phyloP scores from a whole-genome alignment of 2,888 invertebrate species.

The Platycheirus rosarum region DNA sequence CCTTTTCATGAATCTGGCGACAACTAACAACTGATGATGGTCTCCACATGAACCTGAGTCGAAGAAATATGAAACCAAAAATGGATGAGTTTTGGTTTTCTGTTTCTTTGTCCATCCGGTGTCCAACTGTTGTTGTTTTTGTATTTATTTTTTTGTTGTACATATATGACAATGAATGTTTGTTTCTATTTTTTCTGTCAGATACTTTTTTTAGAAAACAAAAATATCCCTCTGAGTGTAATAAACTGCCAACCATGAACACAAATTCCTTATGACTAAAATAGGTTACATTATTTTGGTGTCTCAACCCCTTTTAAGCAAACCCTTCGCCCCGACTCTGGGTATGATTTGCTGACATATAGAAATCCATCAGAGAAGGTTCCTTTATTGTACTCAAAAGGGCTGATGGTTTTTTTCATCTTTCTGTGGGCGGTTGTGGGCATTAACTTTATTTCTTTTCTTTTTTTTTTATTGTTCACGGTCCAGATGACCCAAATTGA shows the following conservation, averaged over 20 bases:
- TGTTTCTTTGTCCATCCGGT: slow-evolving; percentile 25
- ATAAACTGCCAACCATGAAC: slow-evolving; percentile 37
- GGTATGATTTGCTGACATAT: slow-evolving; percentile 54
- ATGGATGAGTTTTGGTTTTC: slow-evolving; percentile 1
- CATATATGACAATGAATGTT: slow-evolving; percentile 23
- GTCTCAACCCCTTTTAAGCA: neutral
- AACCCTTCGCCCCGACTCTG: slow-evolving; percentile 1
- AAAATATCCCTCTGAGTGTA: neutral
- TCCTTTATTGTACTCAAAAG: too few relatives aligned
- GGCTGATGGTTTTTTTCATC: too few relatives aligned
- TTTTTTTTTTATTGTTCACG: slow-evolving; percentile 19
- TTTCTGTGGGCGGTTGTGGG: slow-evolving; percentile 4
- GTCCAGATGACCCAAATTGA: slow-evolving; percentile 69
- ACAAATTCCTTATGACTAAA: slow-evolving; percentile 56
- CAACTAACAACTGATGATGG: neutral
- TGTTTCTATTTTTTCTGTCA: neutral
- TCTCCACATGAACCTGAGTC: slow-evolving; percentile 8
- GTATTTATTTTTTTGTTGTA: neutral
- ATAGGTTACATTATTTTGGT: slow-evolving; percentile 47
- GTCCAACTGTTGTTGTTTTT: slow-evolving; percentile 9
- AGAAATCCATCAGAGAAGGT: slow-evolving; percentile 47
- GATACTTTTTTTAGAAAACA: neutral
- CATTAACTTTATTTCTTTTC: slow-evolving; percentile 5
- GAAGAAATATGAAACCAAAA: slow-evolving; percentile 18
- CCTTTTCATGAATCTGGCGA: neutral